Evolutionary conservation across 2,888 invertebrate species (phyloP), one percentile per base, ranked within the genome.

Genomic region (Eudasyphora cyanicolor): DNA sequence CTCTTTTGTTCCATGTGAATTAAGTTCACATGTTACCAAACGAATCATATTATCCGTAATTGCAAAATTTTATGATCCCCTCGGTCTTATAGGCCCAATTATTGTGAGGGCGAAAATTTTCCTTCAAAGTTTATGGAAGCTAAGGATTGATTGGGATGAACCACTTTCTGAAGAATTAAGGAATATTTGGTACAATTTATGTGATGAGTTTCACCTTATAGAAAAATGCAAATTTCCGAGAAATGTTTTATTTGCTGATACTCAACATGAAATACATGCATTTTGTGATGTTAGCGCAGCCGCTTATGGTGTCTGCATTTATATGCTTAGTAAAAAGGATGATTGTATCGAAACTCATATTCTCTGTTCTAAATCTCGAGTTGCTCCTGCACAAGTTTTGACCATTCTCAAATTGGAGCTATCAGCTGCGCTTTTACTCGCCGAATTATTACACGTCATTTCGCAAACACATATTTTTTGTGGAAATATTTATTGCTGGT

Each of bases 321-420:
- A 73, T 24, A 32, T 77, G 10, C 67, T 64, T 10, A 38, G 6
- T 57, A 57, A 69, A 10, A 7, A 14, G 17, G 42, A 76, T 76
- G 51, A 32, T 8, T 32, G 57, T 38, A 27, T 42, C 3, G 10
- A 67, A 14, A 45, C 14, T n/a, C 35, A 35, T 17, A 7, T 82
- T 5, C 70, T 85, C 3, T 82, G 75, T 17, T 79, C 82, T 7
- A 84, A 84, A 21, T 81, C 82, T 8, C 17, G 82, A 4, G 82
- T 85, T 10, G 42, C n/a, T n/a, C n/a, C n/a, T n/a, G n/a, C 80
- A 3, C 77, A 83, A 19, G 35, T 42, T 7, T 17, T 82, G 8
- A 83, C 85, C 4, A 57, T 85, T 35, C 84, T 82, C 0, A 86
- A 83, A 62, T 51, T 86, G 12, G 83, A 85, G 35, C 21, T 86